Percentiles rank a stretch among this genome's conserved stretches.
Conservation (phyloP, 2,113 vertebrate genomes). For the Ceyx cyanopectus region DNA sequence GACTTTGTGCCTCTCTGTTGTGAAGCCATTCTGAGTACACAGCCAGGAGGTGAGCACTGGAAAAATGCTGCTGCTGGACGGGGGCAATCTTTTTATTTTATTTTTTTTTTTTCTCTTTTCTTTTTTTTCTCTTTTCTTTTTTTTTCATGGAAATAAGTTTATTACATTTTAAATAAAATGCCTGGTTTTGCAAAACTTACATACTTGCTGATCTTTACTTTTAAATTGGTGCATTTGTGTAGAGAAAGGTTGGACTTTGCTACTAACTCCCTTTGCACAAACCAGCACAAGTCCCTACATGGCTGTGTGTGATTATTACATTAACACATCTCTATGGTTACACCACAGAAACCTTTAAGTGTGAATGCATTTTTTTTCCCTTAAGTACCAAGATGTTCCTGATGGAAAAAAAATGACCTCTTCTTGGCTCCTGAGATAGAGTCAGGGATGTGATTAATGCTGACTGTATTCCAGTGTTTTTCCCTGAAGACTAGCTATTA, state of each 20-base stretch:
- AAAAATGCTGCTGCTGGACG: neutral
- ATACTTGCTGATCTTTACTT: neutral
- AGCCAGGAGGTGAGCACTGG: fast-evolving
- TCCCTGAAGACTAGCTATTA: constrained; percentile 66
- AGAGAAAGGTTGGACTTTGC: constrained; percentile 1
- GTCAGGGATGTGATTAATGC: constrained; percentile 65
- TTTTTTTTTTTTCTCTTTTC: too few relatives aligned
- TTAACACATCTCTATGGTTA: constrained; percentile 75
- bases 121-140: neutral
- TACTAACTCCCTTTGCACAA: constrained; percentile 38
- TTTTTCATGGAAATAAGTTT: neutral
- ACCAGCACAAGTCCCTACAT: constrained; percentile 56
- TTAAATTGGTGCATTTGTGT: neutral
- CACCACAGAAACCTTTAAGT: constrained; percentile 69
- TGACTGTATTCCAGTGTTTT: constrained; percentile 51
- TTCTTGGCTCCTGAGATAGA: constrained; percentile 61
- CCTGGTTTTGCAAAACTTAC: neutral
- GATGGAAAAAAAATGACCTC: constrained; percentile 64
- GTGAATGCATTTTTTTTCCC: constrained; percentile 63
- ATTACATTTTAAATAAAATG: neutral
- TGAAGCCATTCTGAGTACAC: neutral
- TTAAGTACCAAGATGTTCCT: constrained; percentile 71
- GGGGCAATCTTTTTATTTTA: neutral
- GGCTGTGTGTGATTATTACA: constrained; percentile 66
- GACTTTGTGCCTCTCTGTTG: neutral